phyloP scores from a whole-genome alignment of 2,113 vertebrate genomes.

The Actenoides hombroni region DNA sequence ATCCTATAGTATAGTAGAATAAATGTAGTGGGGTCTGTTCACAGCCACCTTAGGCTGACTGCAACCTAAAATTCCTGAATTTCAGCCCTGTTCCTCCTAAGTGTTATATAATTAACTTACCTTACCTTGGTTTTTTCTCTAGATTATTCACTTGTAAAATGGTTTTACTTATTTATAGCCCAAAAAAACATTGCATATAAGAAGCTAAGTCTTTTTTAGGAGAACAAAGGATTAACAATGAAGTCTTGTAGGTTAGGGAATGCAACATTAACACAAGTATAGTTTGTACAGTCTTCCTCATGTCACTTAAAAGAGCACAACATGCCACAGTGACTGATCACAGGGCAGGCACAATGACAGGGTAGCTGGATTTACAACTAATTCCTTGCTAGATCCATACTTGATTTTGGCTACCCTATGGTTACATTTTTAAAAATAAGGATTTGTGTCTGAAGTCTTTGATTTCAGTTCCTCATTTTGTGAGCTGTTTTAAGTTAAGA shows the following conservation, averaged over 20 bases:
- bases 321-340: not conserved
- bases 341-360: not conserved
- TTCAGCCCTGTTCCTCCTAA: not conserved
- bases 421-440: not conserved
- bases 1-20: not conserved
- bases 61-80: not conserved
- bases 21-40: not conserved
- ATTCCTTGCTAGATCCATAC: not conserved
- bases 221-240: not conserved
- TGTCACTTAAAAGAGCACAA: not conserved
- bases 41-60: not conserved
- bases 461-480: not conserved
- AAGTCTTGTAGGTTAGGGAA: not conserved
- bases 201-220: not conserved
- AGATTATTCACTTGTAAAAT: not conserved
- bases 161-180: not conserved
- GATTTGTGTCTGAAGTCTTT: not conserved
- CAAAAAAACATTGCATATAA: not conserved
- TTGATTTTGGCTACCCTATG: not conserved
- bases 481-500: not conserved
- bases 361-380: not conserved
- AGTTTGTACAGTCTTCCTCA: not conserved
- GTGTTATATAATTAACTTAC: not conserved
- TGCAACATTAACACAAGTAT: fast-evolving
- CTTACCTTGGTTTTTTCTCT: not conserved